A percentile compares a stretch with the other conserved stretches of the same genome.
Evolutionary conservation across 2,113 vertebrate species (phyloP).

Genomic region (Channa argus): DNA sequence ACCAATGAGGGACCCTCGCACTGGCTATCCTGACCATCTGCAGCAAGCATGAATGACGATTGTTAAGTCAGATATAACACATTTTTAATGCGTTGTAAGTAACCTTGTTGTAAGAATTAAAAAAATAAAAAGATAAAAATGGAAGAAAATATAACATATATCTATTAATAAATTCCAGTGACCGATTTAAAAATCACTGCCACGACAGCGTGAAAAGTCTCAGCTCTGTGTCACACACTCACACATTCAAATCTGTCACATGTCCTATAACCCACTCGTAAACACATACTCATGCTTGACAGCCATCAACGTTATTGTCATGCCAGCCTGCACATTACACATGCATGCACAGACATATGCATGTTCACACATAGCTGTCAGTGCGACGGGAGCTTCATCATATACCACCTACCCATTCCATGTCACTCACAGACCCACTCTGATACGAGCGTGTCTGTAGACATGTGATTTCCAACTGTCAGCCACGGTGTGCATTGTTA

Average conservation of each 20-base stretch:
- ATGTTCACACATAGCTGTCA: slow-evolving; percentile 16
- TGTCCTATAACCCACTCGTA: not conserved
- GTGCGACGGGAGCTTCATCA: not conserved
- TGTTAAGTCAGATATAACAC: too few relatives aligned
- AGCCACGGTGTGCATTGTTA: not conserved
- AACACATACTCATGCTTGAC: slow-evolving; percentile 21
- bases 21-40: too few relatives aligned
- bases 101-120: too few relatives aligned
- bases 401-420: not conserved
- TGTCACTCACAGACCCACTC: slow-evolving; percentile 19
- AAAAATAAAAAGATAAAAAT: not conserved
- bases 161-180: too few relatives aligned
- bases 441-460: not conserved
- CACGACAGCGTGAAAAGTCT: not conserved
- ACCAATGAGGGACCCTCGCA: too few relatives aligned
- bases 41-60: too few relatives aligned
- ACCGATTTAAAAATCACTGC: not conserved
- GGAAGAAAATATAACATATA: not conserved
- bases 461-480: not conserved
- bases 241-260: slow-evolving; percentile 23
- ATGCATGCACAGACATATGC: slow-evolving; percentile 25
- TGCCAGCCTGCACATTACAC: slow-evolving; percentile 23
- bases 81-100: too few relatives aligned
- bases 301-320: slow-evolving; percentile 22
- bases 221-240: slow-evolving; percentile 13